Percentiles rank a stretch among this genome's conserved stretches.
Conservation (phyloP, 1,140 invertebrate genomes). For the Parapsyche elsis region DNA sequence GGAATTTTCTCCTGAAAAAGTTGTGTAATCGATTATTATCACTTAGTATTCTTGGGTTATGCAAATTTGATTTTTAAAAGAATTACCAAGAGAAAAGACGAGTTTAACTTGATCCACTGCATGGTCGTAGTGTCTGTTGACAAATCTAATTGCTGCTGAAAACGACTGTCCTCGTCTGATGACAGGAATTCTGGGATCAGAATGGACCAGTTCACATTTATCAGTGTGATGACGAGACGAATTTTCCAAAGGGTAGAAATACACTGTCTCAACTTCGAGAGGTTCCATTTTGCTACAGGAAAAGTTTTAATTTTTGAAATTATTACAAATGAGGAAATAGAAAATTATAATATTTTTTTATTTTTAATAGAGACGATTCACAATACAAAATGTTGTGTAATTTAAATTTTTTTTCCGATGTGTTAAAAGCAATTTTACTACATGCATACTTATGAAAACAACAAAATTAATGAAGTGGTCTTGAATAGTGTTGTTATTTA, state of each 20-base stretch:
- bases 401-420: too few species aligned
- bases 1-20: constrained; percentile 69
- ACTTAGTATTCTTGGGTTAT: constrained; percentile 20
- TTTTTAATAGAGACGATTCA: background rate
- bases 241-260: constrained; percentile 74
- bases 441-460: too few species aligned
- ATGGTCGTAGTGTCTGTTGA: constrained; percentile 66
- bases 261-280: constrained; percentile 69
- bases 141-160: constrained; percentile 71
- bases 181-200: constrained; percentile 67
- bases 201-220: constrained; percentile 71
- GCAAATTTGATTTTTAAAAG: background rate
- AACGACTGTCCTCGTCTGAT: constrained; percentile 75
- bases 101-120: constrained; percentile 69
- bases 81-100: constrained; percentile 71
- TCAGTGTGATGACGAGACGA: constrained; percentile 72
- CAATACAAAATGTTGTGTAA: too few species aligned
- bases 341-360: background rate
- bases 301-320: background rate
- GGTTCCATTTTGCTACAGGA: constrained; percentile 60
- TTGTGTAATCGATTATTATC: constrained; percentile 1
- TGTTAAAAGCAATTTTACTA: too few species aligned
- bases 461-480: too few species aligned
- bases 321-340: background rate
- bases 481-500: background rate